Percentiles rank a stretch among this genome's conserved stretches.
Conservation (phyloP, 2,113 vertebrate species). For the Myotis brandtii region DNA sequence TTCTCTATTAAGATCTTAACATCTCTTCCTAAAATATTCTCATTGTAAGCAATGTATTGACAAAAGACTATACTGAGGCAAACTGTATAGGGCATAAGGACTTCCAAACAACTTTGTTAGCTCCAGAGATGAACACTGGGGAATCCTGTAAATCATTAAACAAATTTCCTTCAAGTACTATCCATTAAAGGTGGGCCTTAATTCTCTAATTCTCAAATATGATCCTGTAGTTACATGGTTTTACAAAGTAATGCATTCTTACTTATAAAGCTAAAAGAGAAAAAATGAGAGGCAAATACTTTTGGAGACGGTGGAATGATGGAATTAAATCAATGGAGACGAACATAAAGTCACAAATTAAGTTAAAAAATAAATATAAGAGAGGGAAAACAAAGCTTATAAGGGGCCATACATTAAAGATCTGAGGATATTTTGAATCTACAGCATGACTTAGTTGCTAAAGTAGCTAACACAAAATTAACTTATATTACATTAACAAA, state of each 20-base stretch:
- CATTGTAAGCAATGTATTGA: background rate
- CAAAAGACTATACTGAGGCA: background rate
- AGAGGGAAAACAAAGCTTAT: background rate
- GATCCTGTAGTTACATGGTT: background rate
- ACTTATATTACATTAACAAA: background rate
- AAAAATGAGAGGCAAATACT: background rate
- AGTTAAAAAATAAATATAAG: background rate
- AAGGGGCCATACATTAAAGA: background rate
- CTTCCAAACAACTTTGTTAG: background rate
- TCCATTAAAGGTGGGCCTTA: background rate
- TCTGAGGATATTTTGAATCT: background rate
- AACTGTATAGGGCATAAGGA: background rate
- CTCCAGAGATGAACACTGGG: background rate
- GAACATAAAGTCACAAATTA: conserved; percentile 42
- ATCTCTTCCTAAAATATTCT: background rate
- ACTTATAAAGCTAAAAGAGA: background rate
- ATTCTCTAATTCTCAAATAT: background rate
- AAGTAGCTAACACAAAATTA: conserved; percentile 33
- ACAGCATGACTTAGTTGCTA: background rate
- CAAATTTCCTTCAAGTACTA: background rate
- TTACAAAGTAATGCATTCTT: background rate
- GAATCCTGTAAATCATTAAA: background rate
- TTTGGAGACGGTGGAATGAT: background rate
- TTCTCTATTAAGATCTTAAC: background rate
- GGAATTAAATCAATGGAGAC: background rate